Evolutionary conservation across 2,797 vertebrate genomes (phyloP).

Genomic region (Trichosurus vulpecula): DNA sequence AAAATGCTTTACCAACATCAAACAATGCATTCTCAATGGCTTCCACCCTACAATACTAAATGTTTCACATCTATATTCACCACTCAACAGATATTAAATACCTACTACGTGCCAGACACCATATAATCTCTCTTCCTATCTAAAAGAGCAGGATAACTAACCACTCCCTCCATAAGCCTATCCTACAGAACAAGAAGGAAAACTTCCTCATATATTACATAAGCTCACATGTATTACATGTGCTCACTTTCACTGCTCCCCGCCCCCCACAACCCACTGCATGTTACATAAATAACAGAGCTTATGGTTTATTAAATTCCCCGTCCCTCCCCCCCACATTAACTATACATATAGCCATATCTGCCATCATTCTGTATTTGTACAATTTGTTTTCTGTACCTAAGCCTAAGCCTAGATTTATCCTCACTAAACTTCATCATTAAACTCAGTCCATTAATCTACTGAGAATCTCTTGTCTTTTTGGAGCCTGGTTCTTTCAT

Average conservation of each 20-base stretch:
- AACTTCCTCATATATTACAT: neutral
- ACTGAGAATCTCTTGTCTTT: neutral
- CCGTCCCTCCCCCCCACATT: neutral
- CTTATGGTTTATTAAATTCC: neutral
- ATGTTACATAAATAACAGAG: neutral
- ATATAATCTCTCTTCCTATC: neutral
- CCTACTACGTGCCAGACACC: neutral
- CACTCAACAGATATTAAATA: neutral
- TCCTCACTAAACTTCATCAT: neutral
- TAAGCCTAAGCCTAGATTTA: neutral
- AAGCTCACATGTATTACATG: too few relatives aligned
- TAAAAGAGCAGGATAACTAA: too few relatives aligned
- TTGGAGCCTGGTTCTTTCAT: neutral
- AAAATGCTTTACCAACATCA: neutral
- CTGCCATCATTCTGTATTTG: neutral
- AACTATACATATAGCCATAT: neutral
- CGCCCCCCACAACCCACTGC: too few relatives aligned
- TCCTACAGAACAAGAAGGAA: neutral
- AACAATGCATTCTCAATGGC: neutral
- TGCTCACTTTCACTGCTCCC: neutral
- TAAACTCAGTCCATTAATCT: neutral
- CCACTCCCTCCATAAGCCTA: neutral
- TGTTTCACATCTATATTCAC: neutral
- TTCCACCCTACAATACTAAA: neutral
- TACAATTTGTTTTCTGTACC: neutral